A percentile compares a stretch with the other conserved stretches of the same genome.
These are phyloP conservation scores for Neoitamus cyanurus DNA, from an alignment of 2,888 invertebrate species.

Conservation along the genomic window DNA sequence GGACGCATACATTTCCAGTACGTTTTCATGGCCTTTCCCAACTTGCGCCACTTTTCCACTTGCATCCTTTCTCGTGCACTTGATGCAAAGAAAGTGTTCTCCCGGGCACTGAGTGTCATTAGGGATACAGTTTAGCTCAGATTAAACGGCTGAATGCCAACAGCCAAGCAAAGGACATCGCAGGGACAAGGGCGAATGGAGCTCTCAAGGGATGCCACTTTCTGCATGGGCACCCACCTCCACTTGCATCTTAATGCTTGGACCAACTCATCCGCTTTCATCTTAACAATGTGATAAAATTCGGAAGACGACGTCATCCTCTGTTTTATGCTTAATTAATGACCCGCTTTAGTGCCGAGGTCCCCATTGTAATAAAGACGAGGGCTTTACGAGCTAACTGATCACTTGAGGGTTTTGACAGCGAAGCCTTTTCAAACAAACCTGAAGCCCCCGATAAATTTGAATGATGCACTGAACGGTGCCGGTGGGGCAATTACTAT, in stretches of 20 bases:
- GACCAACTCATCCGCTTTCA: neutral
- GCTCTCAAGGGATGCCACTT: neutral
- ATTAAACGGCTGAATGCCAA: neutral
- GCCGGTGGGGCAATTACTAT: neutral
- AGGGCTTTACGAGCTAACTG: neutral
- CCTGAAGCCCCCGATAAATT: neutral
- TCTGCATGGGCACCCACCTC: neutral
- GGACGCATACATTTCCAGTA: neutral
- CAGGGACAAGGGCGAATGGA: neutral
- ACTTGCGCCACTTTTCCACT: neutral
- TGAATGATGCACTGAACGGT: neutral
- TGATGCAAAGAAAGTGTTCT: neutral
- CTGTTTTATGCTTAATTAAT: neutral
- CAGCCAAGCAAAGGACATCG: neutral
- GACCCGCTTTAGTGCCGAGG: neutral
- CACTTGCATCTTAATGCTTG: neutral
- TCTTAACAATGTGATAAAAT: neutral
- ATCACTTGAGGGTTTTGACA: neutral
- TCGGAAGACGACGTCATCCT: neutral
- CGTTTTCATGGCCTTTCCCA: neutral
- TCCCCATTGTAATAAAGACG: neutral
- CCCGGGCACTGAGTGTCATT: neutral
- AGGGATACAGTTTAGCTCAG: neutral
- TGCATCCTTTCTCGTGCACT: neutral
- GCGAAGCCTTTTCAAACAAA: neutral